A percentile compares a stretch with the other conserved stretches of the same genome.
Evolutionary conservation across 1,140 invertebrate species (phyloP).

Genomic region (Caenorhabditis tropicalis): DNA sequence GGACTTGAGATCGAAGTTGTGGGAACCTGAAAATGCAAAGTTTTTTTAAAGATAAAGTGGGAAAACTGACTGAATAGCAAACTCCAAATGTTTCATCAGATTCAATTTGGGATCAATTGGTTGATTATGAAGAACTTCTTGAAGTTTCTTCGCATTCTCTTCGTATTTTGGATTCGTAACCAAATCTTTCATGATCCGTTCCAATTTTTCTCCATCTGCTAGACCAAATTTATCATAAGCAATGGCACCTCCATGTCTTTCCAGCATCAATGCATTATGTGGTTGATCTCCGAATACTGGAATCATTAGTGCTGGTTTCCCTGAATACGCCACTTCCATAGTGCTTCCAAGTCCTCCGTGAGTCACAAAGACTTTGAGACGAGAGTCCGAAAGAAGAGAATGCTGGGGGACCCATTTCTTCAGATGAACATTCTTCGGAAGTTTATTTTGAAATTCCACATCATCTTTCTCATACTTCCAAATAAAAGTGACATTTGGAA

Average conservation of each 20-base stretch:
- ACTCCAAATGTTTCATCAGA: constrained; percentile 40
- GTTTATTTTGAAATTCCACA: constrained; percentile 17
- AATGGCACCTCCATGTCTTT: constrained; percentile 52
- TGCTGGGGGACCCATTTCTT: constrained; percentile 37
- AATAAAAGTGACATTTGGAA: constrained; percentile 48
- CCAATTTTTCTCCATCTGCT: not conserved
- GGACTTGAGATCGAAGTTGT: not conserved
- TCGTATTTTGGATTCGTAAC: constrained; percentile 44
- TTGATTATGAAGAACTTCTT: not conserved
- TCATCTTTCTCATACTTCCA: constrained; percentile 47
- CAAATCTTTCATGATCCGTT: constrained; percentile 10
- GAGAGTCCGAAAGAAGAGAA: constrained; percentile 57
- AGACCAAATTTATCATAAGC: constrained; percentile 46
- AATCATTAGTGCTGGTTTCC: constrained; percentile 60
- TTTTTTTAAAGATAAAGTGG: not conserved
- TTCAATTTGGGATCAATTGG: constrained; percentile 32
- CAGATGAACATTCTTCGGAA: constrained; percentile 48
- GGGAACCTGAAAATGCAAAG: not conserved
- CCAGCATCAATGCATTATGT: constrained; percentile 51
- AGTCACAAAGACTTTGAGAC: constrained; percentile 61
- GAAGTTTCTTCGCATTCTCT: not conserved
- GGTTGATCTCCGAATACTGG: constrained; percentile 63
- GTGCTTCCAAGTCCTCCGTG: constrained; percentile 62
- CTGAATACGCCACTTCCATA: constrained; percentile 57
- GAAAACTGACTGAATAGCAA: not conserved